Evolutionary conservation across 2,888 invertebrate species (phyloP).

Genomic region (Tenthredo mesomela): DNA sequence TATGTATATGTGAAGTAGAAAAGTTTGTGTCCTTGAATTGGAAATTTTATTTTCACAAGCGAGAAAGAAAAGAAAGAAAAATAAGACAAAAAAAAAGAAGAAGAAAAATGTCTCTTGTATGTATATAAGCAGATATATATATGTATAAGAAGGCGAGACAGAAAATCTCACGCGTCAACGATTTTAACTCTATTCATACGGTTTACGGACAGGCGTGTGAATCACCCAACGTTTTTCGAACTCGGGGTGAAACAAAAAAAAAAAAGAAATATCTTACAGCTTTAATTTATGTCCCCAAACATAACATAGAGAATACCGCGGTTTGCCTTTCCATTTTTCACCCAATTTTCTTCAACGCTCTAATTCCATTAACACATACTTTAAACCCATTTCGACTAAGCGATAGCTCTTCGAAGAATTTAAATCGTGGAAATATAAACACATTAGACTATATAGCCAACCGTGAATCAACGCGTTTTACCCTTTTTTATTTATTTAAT

Average conservation of each 20-base stretch:
- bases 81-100: not conserved
- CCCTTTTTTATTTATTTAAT: not conserved
- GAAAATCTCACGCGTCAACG: constrained; percentile 15
- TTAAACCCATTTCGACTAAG: not conserved
- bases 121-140: not conserved
- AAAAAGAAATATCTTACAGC: not conserved
- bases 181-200: constrained; percentile 7
- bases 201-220: not conserved
- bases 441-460: not conserved
- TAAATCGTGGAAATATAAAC: not conserved
- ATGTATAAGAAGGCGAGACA: not conserved
- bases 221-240: constrained; percentile 3
- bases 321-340: constrained; percentile 1
- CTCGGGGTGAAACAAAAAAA: not conserved
- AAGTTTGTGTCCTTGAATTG: constrained; percentile 9
- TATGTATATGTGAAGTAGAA: not conserved
- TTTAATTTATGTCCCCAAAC: constrained; percentile 4
- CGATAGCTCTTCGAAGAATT: not conserved
- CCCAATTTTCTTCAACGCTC: not conserved
- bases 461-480: not conserved
- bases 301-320: not conserved
- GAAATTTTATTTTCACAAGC: constrained; percentile 22
- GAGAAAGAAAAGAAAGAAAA: not conserved
- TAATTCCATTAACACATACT: not conserved
- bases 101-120: not conserved